phyloP scores from a whole-genome alignment of 1,140 invertebrate genomes.

The Drosophila watanabei region DNA sequence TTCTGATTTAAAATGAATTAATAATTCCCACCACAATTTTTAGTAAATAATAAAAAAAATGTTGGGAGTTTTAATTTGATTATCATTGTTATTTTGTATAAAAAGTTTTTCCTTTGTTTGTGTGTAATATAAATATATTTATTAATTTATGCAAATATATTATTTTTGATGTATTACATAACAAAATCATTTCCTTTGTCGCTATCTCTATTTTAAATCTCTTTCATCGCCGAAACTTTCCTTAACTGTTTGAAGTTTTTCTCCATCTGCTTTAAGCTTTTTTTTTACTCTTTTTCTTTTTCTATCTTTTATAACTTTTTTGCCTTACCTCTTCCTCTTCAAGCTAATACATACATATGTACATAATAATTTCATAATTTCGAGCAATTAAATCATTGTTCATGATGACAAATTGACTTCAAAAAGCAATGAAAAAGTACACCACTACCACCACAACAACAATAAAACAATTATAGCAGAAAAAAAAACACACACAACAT shows the following conservation, averaged over 20 bases:
- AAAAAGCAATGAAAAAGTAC: constrained; percentile 48
- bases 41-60: too few species aligned
- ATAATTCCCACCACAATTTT: not conserved
- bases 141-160: not conserved
- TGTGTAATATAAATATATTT: not conserved
- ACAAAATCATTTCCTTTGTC: not conserved
- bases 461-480: constrained; percentile 27
- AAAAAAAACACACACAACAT: constrained; percentile 10
- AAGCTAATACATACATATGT: constrained; percentile 2
- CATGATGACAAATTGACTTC: constrained; percentile 61
- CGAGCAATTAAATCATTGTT: constrained; percentile 70
- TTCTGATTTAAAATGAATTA: not conserved
- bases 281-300: not conserved
- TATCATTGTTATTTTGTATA: not conserved
- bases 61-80: too few species aligned
- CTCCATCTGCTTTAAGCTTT: not conserved
- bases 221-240: not conserved
- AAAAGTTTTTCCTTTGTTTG: too few species aligned
- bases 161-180: not conserved
- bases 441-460: constrained; percentile 1
- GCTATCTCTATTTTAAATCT: not conserved
- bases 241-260: not conserved
- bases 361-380: constrained; percentile 61
- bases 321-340: constrained; percentile 22
- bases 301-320: constrained; percentile 10